A percentile compares a stretch with the other conserved stretches of the same genome.
Conservation (phyloP, 1,140 invertebrate genomes). For the Panagrolaimus sp. region DNA sequence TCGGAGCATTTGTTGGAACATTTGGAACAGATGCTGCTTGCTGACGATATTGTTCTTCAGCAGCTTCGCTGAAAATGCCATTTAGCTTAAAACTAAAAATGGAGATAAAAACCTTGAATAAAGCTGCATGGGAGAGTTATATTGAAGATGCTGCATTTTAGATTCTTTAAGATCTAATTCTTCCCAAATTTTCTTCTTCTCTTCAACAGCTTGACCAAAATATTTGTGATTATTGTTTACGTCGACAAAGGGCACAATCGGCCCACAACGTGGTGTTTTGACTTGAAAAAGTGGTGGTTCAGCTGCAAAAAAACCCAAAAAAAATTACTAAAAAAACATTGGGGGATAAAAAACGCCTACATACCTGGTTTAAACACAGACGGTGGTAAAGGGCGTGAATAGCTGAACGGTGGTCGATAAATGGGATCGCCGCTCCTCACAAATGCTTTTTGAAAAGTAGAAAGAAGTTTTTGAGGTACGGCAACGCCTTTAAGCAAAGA, state of each 20-base stretch:
- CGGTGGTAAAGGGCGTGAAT: constrained; percentile 13
- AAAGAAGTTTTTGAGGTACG: constrained; percentile 9
- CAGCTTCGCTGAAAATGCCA: constrained; percentile 31
- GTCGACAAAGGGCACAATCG: background rate
- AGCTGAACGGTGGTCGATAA: constrained; percentile 15
- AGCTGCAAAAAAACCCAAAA: background rate
- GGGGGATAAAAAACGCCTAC: background rate
- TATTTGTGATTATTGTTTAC: constrained; percentile 1
- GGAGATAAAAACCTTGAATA: constrained; percentile 16
- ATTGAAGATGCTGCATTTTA: constrained; percentile 25
- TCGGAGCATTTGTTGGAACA: constrained; percentile 19
- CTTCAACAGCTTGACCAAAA: background rate
- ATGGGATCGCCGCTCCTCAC: background rate
- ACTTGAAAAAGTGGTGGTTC: background rate
- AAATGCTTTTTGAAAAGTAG: constrained; percentile 8
- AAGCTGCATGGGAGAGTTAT: constrained; percentile 26
- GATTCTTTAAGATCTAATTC: background rate
- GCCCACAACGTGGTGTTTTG: background rate
- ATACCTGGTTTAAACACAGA: background rate
- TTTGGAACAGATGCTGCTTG: constrained; percentile 18
- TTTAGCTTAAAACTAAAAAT: background rate
- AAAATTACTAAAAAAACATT: constrained; percentile 10
- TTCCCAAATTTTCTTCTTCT: constrained; percentile 14
- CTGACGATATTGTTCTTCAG: constrained; percentile 38
- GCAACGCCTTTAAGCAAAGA: constrained; percentile 12